These are phyloP conservation scores for Ceratina australensis DNA, from an alignment of 1,140 invertebrate species.

Conservation along the genomic window DNA sequence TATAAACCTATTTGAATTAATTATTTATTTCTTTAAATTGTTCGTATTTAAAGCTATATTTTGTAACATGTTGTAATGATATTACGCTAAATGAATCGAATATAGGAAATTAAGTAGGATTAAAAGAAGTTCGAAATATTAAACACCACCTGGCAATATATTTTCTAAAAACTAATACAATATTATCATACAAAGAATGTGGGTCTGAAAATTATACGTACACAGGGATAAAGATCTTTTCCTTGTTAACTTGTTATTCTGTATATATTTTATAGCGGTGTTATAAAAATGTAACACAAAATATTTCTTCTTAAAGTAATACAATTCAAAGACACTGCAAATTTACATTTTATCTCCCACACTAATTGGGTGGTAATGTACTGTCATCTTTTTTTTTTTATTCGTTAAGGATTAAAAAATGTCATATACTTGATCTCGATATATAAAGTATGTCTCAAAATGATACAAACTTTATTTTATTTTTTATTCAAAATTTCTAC, in stretches of 20 bases:
- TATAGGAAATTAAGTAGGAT: constrained; percentile 48
- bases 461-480: constrained; percentile 61
- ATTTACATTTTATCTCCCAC: constrained; percentile 74
- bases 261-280: constrained; percentile 75
- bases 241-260: constrained; percentile 67
- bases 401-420: constrained; percentile 68
- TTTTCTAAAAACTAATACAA: constrained; percentile 79
- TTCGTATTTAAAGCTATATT: constrained; percentile 18
- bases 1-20: constrained; percentile 44
- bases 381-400: constrained; percentile 37
- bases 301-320: constrained; percentile 77
- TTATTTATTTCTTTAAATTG: no score
- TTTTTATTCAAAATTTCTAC: constrained; percentile 45
- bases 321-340: constrained; percentile 76
- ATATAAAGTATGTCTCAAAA: constrained; percentile 54
- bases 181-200: constrained; percentile 78
- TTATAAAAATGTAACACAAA: constrained; percentile 80
- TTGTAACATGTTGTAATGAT: background rate
- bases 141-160: constrained; percentile 79
- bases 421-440: constrained; percentile 60
- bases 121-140: constrained; percentile 68
- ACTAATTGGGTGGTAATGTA: constrained; percentile 58
- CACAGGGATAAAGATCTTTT: constrained; percentile 71
- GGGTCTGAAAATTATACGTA: constrained; percentile 76
- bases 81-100: background rate